Evolutionary conservation across 2,113 vertebrate species (phyloP), one percentile per base, ranked within the genome.

Genomic region (Fulmarus glacialis): DNA sequence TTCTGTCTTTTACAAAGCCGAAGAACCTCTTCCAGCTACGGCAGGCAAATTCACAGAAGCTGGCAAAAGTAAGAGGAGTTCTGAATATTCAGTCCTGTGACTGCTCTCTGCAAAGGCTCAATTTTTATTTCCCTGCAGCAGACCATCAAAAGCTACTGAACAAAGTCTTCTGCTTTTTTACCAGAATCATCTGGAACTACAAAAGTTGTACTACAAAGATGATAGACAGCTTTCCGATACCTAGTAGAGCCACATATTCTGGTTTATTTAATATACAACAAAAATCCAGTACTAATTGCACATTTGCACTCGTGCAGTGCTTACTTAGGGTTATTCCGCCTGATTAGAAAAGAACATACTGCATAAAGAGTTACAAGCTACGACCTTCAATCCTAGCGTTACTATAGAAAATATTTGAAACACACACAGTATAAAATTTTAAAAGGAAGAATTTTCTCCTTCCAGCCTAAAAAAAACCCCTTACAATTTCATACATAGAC

Each of bases 71-170:
- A 48, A n/a, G 11, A 80, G 58, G 56, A 68, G 40, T 26, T 88
- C 70, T 27, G 32, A 90, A 47, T 83, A 82, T 66, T 40, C 52
- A 71, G n/a, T 59, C 87, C 75, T 84, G 63, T 81, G 91, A 90
- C 56, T 3, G 0, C 7, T 53, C 68, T 83, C 66, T 43, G 34
- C 72, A 71, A 74, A 77, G 43, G 43, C 43, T 62, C 21, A 16
- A 14, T 67, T 90, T 94, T 95, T 82, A 72, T 90, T 93, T 90
- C 56, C 53, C 40, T 86, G 50, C 73, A 95, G 48, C 42, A 90
- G 62, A 82, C 29, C 67, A 50, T 50, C 53, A 88, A 92, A 90
- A 71, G 32, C n/a, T 67, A 47, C 79, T 34, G 86, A 90, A 88
- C 64, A 66, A 62, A 87, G 40, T 11, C 63, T 83, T 90, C 92